Evolutionary conservation across 2,113 vertebrate species (phyloP).

Genomic region (Phylloscopus trochiloides): DNA sequence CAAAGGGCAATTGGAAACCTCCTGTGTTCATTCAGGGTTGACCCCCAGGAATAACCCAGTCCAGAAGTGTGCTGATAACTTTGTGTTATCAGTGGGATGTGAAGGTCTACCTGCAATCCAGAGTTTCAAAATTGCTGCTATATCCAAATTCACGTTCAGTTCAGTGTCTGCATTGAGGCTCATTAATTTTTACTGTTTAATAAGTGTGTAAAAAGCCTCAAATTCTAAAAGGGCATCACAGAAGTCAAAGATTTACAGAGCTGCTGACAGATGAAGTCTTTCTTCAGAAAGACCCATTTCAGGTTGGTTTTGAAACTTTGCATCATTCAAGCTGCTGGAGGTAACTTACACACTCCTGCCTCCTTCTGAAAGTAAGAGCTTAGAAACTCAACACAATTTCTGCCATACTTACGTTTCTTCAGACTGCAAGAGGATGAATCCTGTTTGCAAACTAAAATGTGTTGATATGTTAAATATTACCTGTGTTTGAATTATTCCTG

Average conservation of each 20-base stretch:
- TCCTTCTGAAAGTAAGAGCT: not conserved
- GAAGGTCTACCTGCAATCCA: not conserved
- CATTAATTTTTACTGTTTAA: not conserved
- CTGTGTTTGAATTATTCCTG: not conserved
- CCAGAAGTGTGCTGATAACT: not conserved
- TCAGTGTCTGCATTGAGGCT: not conserved
- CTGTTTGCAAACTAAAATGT: not conserved
- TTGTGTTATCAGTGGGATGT: not conserved
- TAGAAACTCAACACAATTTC: not conserved
- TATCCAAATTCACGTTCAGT: not conserved
- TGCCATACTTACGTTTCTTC: not conserved
- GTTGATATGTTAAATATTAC: not conserved
- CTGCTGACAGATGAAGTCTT: not conserved
- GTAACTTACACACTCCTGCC: not conserved
- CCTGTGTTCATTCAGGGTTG: fast-evolving
- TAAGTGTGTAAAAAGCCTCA: not conserved
- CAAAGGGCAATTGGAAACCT: not conserved
- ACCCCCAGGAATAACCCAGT: not conserved
- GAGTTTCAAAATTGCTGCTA: not conserved
- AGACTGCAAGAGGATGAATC: not conserved
- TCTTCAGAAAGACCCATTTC: not conserved
- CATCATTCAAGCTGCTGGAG: not conserved
- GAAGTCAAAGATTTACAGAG: not conserved
- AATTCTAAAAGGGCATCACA: not conserved
- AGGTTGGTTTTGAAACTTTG: not conserved